A percentile compares a stretch with the other conserved stretches of the same genome.
These are phyloP conservation scores for Diuraphis noxia DNA, from an alignment of 1,140 invertebrate genomes.

Conservation along the genomic window DNA sequence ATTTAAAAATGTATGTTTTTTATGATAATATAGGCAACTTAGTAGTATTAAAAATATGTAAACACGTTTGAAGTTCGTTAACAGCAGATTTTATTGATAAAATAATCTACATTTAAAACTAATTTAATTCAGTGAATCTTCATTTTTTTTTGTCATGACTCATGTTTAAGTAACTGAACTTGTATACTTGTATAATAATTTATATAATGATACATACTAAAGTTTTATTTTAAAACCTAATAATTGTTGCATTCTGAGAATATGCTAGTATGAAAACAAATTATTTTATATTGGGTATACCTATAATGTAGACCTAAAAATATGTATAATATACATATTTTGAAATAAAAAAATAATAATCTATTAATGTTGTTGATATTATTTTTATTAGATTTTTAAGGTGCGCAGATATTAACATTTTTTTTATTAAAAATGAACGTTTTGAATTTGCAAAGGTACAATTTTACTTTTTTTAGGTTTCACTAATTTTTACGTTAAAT, in stretches of 20 bases:
- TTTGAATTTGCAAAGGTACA: no score
- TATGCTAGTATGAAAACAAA: neutral
- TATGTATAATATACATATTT: neutral
- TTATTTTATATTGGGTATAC: no score
- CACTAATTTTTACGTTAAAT: neutral
- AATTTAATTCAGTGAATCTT: neutral
- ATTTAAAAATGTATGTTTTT: no score
- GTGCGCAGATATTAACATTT: no score
- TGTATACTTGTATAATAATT: no score
- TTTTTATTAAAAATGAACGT: no score
- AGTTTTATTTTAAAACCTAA: neutral
- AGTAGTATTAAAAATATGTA: neutral
- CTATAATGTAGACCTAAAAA: no score
- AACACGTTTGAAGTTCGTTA: neutral
- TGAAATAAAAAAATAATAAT: neutral
- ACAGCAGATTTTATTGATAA: neutral
- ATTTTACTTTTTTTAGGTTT: neutral
- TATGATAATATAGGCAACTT: no score
- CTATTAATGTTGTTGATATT: neutral
- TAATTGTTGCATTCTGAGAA: neutral
- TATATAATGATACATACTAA: neutral
- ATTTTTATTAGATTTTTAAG: neutral
- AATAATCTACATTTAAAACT: neutral
- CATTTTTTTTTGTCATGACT: no score
- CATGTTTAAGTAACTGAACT: neutral